A percentile compares a stretch with the other conserved stretches of the same genome.
Conservation (phyloP, 2,888 invertebrate genomes). For the Gastracanthus pulcherrimus region DNA sequence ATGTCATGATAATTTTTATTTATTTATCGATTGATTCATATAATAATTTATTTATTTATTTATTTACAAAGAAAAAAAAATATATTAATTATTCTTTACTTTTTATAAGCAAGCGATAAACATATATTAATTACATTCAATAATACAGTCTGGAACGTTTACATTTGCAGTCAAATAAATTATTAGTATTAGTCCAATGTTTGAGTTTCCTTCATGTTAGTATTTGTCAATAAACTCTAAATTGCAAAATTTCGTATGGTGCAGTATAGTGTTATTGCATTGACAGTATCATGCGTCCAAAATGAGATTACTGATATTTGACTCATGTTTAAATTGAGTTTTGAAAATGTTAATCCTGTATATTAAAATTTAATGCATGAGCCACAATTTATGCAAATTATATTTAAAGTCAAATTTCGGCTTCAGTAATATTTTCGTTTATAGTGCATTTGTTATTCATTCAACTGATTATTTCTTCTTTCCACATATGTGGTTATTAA, state of each 20-base stretch:
- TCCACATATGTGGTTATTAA: no score
- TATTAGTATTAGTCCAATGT: no score
- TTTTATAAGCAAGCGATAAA: no score
- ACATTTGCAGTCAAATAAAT: no score
- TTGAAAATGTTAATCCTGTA: constrained; percentile 21
- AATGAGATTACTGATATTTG: constrained; percentile 42
- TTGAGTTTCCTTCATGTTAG: not conserved
- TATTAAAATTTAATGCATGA: constrained; percentile 17
- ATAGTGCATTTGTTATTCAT: not conserved
- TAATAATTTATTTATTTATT: no score
- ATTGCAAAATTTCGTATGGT: not conserved
- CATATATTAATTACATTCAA: no score
- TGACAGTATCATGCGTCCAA: not conserved
- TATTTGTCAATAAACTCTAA: not conserved
- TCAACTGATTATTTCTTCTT: not conserved
- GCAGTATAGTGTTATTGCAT: not conserved
- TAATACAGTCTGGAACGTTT: no score
- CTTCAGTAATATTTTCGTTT: not conserved
- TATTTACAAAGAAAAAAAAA: no score
- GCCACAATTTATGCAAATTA: constrained; percentile 7
- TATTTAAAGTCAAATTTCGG: not conserved
- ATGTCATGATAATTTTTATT: no score
- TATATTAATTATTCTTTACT: no score
- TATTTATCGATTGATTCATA: no score
- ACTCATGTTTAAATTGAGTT: constrained; percentile 31